These are phyloP conservation scores for Rhinopomastus cyanomelas DNA, from an alignment of 2,113 vertebrate species.

Conservation along the genomic window DNA sequence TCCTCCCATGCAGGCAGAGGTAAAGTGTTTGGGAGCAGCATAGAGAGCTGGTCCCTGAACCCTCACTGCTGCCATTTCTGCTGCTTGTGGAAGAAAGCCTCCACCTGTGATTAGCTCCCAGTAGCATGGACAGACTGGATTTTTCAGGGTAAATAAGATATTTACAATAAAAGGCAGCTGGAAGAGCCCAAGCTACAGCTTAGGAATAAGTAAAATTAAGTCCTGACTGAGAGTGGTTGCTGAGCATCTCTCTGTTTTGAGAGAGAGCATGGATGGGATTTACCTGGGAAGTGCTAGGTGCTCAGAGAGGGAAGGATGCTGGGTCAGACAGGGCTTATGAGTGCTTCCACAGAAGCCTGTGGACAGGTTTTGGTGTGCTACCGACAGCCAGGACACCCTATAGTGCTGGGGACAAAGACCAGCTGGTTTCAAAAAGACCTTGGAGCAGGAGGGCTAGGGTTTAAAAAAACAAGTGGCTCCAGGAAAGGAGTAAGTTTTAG, in stretches of 20 bases:
- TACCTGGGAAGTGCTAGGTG: background rate
- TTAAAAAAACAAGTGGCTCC: background rate
- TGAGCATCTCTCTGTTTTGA: fast-evolving
- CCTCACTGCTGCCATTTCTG: background rate
- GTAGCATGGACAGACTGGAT: background rate
- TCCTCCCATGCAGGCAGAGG: background rate
- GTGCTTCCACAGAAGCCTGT: background rate
- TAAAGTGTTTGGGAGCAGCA: background rate
- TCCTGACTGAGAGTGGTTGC: background rate
- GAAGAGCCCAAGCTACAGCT: background rate
- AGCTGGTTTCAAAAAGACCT: background rate
- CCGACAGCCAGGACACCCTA: background rate
- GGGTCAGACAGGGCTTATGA: background rate
- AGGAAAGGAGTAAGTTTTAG: background rate
- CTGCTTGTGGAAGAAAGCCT: background rate
- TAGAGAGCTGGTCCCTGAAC: background rate
- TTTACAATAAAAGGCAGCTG: background rate
- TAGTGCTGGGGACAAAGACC: background rate
- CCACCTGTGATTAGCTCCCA: fast-evolving
- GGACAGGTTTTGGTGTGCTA: background rate
- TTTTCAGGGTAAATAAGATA: background rate
- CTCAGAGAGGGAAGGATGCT: background rate
- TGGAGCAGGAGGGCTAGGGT: background rate
- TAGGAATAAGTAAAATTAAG: background rate
- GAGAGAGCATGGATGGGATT: background rate